phyloP scores from a whole-genome alignment of 2,888 invertebrate genomes.

The Amiota mariae region DNA sequence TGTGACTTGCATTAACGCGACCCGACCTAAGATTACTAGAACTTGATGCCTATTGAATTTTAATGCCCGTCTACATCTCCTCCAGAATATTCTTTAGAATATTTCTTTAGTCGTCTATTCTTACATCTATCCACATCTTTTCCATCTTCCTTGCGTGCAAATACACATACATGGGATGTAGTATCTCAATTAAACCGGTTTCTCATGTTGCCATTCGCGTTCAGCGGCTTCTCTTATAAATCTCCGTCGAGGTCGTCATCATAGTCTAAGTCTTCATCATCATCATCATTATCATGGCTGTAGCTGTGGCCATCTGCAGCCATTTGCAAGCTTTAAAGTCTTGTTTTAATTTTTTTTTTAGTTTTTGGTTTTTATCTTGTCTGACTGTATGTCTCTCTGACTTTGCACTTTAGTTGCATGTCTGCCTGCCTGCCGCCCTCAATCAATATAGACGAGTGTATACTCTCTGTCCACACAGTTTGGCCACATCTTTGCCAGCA shows the following conservation, averaged over 20 bases:
- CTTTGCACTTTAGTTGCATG: too few species aligned
- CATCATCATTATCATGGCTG: constrained; percentile 26
- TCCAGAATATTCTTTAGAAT: background rate
- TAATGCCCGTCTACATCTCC: constrained; percentile 37
- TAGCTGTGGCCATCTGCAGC: constrained; percentile 28
- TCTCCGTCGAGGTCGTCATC: constrained; percentile 1
- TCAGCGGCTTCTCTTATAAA: constrained; percentile 29
- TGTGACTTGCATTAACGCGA: constrained; percentile 25
- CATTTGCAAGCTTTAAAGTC: too few species aligned
- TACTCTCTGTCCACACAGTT: too few species aligned
- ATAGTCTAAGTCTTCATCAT: constrained; percentile 1
- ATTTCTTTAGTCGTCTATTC: background rate
- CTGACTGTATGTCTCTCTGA: too few species aligned
- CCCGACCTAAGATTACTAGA: constrained; percentile 41
- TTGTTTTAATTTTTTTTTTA: too few species aligned
- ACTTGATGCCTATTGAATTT: constrained; percentile 63
- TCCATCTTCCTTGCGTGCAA: constrained; percentile 1
- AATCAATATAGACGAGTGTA: too few species aligned
- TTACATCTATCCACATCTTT: background rate
- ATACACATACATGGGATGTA: background rate
- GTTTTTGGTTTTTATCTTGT: too few species aligned
- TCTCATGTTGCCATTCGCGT: background rate
- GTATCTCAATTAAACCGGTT: constrained; percentile 64
- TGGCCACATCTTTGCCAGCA: too few species aligned
- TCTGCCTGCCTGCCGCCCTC: too few species aligned